Percentiles rank a stretch among this genome's conserved stretches.
Evolutionary conservation across 2,113 vertebrate genomes (phyloP).

Genomic region (Tor tambroides): DNA sequence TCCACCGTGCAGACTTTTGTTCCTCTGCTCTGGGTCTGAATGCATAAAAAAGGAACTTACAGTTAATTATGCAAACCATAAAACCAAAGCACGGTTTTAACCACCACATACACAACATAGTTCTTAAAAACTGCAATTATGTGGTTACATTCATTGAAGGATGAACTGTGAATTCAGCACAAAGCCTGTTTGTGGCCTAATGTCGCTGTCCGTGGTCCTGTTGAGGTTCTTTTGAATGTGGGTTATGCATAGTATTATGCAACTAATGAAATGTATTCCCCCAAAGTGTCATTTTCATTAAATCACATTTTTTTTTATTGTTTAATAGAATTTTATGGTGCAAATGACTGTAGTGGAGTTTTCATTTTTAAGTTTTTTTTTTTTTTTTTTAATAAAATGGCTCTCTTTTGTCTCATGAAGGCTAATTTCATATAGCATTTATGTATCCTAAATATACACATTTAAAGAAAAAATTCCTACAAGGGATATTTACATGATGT

Average conservation of each 20-base stretch:
- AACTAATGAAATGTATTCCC: neutral
- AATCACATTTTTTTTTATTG: neutral
- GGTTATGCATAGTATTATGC: neutral
- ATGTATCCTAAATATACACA: neutral
- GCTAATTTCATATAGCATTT: neutral
- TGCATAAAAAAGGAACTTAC: neutral
- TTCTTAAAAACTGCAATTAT: neutral
- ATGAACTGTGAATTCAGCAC: neutral
- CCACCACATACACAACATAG: neutral
- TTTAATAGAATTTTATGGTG: neutral
- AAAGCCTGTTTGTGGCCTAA: neutral
- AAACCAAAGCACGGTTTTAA: neutral
- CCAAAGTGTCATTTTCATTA: neutral
- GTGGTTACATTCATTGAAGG: neutral
- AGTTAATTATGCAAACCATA: neutral
- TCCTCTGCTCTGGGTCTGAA: neutral
- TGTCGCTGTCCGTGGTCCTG: slow-evolving; percentile 33
- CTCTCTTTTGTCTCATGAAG: neutral
- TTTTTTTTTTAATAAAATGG: neutral
- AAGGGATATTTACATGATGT: neutral
- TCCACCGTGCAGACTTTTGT: neutral
- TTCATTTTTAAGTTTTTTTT: neutral
- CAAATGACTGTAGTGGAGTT: neutral
- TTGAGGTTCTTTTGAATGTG: neutral
- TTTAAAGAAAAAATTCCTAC: neutral